A percentile compares a stretch with the other conserved stretches of the same genome.
Conservation (phyloP, 2,888 invertebrate genomes). For the Penaeus monodon region DNA sequence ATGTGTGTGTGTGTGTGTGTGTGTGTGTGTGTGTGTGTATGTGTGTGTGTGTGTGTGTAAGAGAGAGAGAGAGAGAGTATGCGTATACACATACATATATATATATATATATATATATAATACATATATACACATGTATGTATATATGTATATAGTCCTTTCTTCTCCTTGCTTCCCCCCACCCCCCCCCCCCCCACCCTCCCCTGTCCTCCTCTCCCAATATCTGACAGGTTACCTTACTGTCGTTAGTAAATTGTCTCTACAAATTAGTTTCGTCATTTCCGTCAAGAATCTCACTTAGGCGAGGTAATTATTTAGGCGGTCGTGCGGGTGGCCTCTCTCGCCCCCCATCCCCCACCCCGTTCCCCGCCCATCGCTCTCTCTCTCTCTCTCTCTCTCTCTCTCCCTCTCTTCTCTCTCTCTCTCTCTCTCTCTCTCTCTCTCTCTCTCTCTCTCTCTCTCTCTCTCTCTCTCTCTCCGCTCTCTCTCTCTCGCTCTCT, state of each 20-base stretch:
- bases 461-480: background rate
- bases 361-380: conserved; percentile 4
- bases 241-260: too few species aligned
- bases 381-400: conserved; percentile 22
- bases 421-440: background rate
- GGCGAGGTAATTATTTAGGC: conserved; percentile 23
- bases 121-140: too few species aligned
- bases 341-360: background rate
- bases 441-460: background rate
- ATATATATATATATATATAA: too few species aligned
- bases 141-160: too few species aligned
- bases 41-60: background rate
- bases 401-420: background rate
- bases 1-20: conserved; percentile 2
- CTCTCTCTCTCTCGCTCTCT: background rate
- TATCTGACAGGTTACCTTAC: too few species aligned
- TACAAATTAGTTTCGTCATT: too few species aligned
- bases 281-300: conserved; percentile 5
- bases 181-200: too few species aligned
- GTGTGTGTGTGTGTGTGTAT: background rate
- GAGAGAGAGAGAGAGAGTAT: too few species aligned
- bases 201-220: too few species aligned
- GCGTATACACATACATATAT: conserved; percentile 5
- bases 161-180: too few species aligned
- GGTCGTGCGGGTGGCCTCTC: background rate